These are phyloP conservation scores for Silvanus unidentatus DNA, from an alignment of 2,888 invertebrate genomes.

Conservation along the genomic window DNA sequence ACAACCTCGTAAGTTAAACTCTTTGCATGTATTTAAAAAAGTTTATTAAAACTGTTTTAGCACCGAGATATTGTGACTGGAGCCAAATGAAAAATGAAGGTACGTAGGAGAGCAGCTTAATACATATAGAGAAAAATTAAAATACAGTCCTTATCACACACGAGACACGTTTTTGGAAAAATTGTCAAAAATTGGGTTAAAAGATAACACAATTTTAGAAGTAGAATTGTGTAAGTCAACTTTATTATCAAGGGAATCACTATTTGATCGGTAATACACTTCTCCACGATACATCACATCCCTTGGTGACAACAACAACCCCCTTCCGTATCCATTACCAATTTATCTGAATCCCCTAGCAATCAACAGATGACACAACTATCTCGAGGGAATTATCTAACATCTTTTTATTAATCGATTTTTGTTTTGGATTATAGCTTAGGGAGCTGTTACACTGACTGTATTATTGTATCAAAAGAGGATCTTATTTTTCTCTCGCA, in stretches of 20 bases:
- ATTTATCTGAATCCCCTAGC: constrained; percentile 40
- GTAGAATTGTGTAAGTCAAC: no score
- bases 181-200: neutral
- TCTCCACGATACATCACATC: constrained; percentile 26
- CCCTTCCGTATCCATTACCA: constrained; percentile 26
- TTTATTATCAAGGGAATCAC: constrained; percentile 18
- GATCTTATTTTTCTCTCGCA: constrained; percentile 18
- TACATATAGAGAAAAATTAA: no score
- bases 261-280: constrained; percentile 31
- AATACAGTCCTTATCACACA: neutral
- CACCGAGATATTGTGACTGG: no score
- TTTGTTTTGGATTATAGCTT: constrained; percentile 35
- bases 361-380: constrained; percentile 43
- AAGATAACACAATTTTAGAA: neutral
- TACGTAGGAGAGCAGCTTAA: no score
- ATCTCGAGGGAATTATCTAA: constrained; percentile 38
- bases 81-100: no score
- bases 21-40: no score
- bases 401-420: constrained; percentile 45
- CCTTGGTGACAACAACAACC: constrained; percentile 19
- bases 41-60: no score
- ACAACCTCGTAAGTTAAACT: no score
- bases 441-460: constrained; percentile 31
- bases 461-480: constrained; percentile 29
- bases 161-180: neutral